A percentile compares a stretch with the other conserved stretches of the same genome.
phyloP scores from a whole-genome alignment of 2,888 invertebrate species.

The Toxonevra muliebris region DNA sequence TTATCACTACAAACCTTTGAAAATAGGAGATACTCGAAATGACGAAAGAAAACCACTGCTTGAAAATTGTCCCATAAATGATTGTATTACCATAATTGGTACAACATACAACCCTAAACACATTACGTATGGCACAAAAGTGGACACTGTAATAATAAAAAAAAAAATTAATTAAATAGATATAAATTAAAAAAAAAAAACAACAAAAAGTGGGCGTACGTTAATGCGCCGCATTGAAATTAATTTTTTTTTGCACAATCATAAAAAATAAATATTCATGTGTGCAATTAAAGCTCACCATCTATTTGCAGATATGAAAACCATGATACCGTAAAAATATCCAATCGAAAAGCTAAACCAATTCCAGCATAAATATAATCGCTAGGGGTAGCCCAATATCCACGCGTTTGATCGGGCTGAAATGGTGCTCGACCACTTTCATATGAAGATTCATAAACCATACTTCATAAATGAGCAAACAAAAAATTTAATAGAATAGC shows the following conservation, averaged over 20 bases:
- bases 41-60: constrained; percentile 83
- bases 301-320: constrained; percentile 49
- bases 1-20: constrained; percentile 89
- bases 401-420: constrained; percentile 65
- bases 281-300: constrained; percentile 52
- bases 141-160: constrained; percentile 47
- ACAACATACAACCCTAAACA: constrained; percentile 82
- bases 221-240: no score
- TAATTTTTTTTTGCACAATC: not conserved
- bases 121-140: constrained; percentile 60
- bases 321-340: constrained; percentile 76
- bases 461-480: no score
- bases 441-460: constrained; percentile 59
- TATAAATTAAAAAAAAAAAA: no score
- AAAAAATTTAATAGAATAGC: no score
- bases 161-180: no score
- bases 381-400: constrained; percentile 77
- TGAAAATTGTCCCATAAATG: constrained; percentile 86
- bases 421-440: constrained; percentile 58
- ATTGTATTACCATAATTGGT: constrained; percentile 87
- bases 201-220: no score
- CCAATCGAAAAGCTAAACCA: constrained; percentile 83
- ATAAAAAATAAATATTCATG: no score
- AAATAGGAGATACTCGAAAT: constrained; percentile 82
- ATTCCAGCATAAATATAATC: constrained; percentile 83